Evolutionary conservation across 2,113 vertebrate species (phyloP).

Genomic region (Pontoporia blainvillei): DNA sequence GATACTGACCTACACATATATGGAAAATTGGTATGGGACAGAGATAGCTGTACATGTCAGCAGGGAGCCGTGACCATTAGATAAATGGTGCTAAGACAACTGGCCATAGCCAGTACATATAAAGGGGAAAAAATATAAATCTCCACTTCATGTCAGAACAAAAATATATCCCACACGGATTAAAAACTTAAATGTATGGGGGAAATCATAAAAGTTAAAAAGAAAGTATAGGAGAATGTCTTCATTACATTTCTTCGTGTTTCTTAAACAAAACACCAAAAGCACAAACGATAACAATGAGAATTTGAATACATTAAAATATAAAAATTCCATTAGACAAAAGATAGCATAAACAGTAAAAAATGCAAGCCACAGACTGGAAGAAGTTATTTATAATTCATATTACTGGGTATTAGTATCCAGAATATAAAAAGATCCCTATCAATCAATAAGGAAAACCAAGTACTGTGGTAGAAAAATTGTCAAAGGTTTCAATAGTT

Average conservation of each 20-base stretch:
- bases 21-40: not conserved
- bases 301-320: constrained; percentile 15
- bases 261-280: constrained; percentile 1
- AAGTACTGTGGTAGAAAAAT: not conserved
- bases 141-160: not conserved
- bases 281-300: not conserved
- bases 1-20: not conserved
- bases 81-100: not conserved
- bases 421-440: not conserved
- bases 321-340: not conserved
- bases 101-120: not conserved
- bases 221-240: not conserved
- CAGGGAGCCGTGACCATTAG: not conserved
- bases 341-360: not conserved
- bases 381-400: constrained; percentile 3
- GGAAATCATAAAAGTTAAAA: not conserved
- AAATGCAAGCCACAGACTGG: not conserved
- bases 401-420: not conserved
- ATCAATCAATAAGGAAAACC: constrained; percentile 6
- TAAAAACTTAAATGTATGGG: not conserved
- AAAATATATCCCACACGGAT: not conserved
- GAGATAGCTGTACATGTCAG: not conserved
- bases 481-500: not conserved
- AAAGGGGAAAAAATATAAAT: not conserved
- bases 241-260: not conserved